These are phyloP conservation scores for Leucosticte australis DNA, from an alignment of 2,113 vertebrate genomes.

Conservation along the genomic window DNA sequence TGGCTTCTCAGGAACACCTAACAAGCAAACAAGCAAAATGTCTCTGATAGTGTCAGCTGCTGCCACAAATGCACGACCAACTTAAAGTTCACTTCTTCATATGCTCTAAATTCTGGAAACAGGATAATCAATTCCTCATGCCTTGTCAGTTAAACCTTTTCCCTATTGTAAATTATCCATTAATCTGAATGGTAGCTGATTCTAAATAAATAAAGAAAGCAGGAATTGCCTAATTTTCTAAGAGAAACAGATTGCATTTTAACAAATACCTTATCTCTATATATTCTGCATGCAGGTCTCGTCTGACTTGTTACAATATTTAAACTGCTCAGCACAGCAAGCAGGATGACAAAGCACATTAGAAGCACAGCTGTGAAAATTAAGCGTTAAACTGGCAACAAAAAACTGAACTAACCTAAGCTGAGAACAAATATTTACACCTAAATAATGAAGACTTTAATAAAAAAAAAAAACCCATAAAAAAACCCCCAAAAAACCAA, in stretches of 20 bases:
- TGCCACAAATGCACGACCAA: neutral
- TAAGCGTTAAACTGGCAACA: neutral
- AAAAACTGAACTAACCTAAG: neutral
- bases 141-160: neutral
- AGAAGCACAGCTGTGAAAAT: neutral
- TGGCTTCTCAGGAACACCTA: conserved; percentile 92
- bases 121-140: neutral
- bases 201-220: neutral
- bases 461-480: neutral
- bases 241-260: neutral
- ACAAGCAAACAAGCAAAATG: conserved; percentile 4
- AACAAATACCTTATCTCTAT: neutral
- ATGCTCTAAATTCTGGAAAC: neutral
- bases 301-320: neutral
- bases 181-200: neutral
- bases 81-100: neutral
- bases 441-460: neutral
- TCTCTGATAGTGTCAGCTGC: neutral
- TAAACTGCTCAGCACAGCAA: neutral
- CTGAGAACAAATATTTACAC: neutral
- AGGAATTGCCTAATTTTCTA: neutral
- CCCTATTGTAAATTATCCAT: neutral
- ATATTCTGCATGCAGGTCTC: neutral
- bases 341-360: neutral
- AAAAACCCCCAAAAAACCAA: too few species aligned